Evolutionary conservation across 2,113 vertebrate species (phyloP).

Genomic region (Alligator mississippiensis): DNA sequence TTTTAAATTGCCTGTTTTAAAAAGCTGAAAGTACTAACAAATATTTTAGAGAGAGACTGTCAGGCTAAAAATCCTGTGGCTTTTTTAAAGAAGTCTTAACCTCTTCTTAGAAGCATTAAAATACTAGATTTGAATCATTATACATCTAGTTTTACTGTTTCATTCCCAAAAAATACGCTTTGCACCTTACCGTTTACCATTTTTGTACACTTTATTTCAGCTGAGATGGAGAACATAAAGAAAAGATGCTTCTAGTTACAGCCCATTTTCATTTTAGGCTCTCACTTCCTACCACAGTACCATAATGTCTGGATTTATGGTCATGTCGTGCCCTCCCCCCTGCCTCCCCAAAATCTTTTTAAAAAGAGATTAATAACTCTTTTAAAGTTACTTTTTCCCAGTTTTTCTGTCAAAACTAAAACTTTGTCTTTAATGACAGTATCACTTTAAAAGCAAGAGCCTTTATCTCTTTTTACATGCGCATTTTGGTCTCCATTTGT

Average conservation of each 20-base stretch:
- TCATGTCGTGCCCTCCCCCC: too few species aligned
- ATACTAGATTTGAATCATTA: neutral
- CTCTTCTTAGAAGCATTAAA: neutral
- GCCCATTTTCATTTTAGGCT: neutral
- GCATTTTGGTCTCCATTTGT: neutral
- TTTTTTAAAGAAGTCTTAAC: neutral
- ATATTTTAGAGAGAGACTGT: neutral
- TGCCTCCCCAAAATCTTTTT: too few species aligned
- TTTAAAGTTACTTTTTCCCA: neutral
- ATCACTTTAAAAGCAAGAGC: neutral
- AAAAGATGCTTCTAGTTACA: neutral
- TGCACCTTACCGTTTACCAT: neutral
- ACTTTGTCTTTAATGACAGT: neutral
- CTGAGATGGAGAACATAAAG: neutral
- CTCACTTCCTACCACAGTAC: neutral
- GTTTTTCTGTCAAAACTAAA: neutral
- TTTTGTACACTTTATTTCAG: neutral
- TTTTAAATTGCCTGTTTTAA: neutral
- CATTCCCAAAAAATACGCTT: neutral
- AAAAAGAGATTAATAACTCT: neutral
- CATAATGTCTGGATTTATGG: accelerated
- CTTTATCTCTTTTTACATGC: neutral
- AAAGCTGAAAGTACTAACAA: neutral
- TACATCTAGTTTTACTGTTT: neutral
- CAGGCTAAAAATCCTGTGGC: neutral